Evolutionary conservation across 2,113 vertebrate genomes (phyloP).

Genomic region (Strix uralensis): DNA sequence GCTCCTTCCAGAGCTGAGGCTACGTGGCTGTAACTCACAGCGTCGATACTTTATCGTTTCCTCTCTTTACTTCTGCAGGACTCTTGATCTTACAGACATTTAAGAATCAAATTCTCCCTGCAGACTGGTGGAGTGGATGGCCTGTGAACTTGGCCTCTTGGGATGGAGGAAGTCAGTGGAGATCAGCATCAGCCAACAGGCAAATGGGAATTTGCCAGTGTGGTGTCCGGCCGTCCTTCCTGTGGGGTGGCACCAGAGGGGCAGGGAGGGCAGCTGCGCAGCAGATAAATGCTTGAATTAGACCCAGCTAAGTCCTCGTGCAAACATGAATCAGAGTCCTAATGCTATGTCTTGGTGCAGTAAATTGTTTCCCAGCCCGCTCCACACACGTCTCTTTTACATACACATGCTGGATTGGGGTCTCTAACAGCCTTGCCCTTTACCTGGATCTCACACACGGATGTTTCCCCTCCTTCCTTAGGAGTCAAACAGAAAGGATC

Average conservation of each 20-base stretch:
- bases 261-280: neutral
- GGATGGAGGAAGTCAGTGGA: neutral
- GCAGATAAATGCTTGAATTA: neutral
- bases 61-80: neutral
- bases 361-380: neutral
- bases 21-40: neutral
- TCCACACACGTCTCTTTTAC: neutral
- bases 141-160: neutral
- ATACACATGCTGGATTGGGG: neutral
- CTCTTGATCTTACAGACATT: fast-evolving
- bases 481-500: neutral
- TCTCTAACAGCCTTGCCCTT: neutral
- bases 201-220: neutral
- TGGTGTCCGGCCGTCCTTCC: neutral
- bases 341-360: neutral
- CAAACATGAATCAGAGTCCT: neutral
- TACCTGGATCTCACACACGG: neutral
- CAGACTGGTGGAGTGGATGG: neutral
- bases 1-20: neutral
- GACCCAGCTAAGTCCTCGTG: neutral
- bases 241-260: neutral
- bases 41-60: neutral
- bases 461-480: neutral
- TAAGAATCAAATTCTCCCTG: neutral
- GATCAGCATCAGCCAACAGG: neutral